Conservation (phyloP, 1,140 invertebrate genomes). For the Tigriopus japonicus region DNA sequence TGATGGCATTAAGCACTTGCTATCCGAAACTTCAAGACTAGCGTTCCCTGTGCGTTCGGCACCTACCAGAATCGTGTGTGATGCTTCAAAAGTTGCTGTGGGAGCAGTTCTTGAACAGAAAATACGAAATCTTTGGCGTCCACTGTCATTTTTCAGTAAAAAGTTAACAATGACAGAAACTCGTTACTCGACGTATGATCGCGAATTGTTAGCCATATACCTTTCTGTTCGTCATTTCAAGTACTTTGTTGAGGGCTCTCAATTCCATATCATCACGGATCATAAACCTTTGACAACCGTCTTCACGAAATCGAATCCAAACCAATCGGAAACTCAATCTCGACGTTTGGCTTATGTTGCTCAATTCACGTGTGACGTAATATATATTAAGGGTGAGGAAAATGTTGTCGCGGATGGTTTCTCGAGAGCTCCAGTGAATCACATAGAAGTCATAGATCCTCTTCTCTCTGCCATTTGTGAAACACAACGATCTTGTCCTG, state of each 20-base stretch:
- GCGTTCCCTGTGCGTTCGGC: no score
- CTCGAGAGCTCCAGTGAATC: background rate
- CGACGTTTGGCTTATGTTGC: no score
- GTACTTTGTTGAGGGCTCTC: slow-evolving; percentile 18
- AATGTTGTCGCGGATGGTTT: slow-evolving; percentile 16
- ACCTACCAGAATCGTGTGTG: background rate
- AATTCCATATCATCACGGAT: slow-evolving; percentile 19
- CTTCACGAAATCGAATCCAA: background rate
- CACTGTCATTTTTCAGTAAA: background rate
- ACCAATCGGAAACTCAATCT: no score
- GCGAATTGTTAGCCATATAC: slow-evolving; percentile 18
- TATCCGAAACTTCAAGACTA: background rate
- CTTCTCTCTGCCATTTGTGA: no score
- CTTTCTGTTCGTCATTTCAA: background rate
- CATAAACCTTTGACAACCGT: slow-evolving; percentile 19
- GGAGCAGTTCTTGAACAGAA: background rate
- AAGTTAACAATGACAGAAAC: background rate
- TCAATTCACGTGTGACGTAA: background rate
- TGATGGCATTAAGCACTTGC: background rate
- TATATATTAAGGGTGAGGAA: slow-evolving; percentile 13
- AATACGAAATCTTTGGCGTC: background rate
- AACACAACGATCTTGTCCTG: no score
- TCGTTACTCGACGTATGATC: slow-evolving; percentile 12
- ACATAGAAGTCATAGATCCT: no score
- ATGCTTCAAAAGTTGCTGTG: background rate